Conservation (phyloP, 1,140 invertebrate species). For the Drosophila busckii region DNA sequence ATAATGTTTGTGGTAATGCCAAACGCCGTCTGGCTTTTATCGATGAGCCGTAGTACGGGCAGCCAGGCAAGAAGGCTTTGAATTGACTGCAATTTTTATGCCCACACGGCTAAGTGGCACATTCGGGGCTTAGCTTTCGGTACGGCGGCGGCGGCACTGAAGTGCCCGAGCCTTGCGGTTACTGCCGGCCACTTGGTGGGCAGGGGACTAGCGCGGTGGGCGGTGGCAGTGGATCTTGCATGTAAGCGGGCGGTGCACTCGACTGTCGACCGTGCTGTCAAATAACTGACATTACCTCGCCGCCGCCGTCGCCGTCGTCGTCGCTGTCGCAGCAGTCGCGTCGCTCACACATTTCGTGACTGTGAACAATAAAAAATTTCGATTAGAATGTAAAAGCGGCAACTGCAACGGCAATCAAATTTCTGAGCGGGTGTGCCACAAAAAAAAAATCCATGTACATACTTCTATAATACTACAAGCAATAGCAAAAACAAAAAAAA, state of each 20-base stretch:
- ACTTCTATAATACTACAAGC: conserved; percentile 39
- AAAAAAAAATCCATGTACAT: background rate
- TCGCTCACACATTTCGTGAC: conserved; percentile 67
- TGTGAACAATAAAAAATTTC: conserved; percentile 71
- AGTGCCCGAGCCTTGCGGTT: conserved; percentile 31
- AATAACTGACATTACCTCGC: conserved; percentile 72
- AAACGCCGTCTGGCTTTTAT: conserved; percentile 41
- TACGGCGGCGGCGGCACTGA: conserved; percentile 40
- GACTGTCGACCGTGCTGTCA: conserved; percentile 65
- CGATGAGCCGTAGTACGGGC: conserved; percentile 2
- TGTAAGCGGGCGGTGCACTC: conserved; percentile 41
- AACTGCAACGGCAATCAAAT: conserved; percentile 60
- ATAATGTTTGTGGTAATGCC: conserved; percentile 65
- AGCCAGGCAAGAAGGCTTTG: background rate
- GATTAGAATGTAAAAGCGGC: conserved; percentile 73
- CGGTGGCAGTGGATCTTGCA: conserved; percentile 7
- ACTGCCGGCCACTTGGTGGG: conserved; percentile 31
- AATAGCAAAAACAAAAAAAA: conserved; percentile 23
- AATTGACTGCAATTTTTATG: conserved; percentile 55
- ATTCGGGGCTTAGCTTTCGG: conserved; percentile 66
- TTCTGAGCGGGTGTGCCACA: conserved; percentile 31
- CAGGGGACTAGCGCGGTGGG: conserved; percentile 5
- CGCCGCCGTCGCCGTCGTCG: conserved; percentile 39
- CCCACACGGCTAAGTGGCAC: conserved; percentile 60
- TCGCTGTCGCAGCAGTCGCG: conserved; percentile 27